Base-by-base conservation (phyloP, 2,888 invertebrate species). In the Daptonema setosum region DNA sequence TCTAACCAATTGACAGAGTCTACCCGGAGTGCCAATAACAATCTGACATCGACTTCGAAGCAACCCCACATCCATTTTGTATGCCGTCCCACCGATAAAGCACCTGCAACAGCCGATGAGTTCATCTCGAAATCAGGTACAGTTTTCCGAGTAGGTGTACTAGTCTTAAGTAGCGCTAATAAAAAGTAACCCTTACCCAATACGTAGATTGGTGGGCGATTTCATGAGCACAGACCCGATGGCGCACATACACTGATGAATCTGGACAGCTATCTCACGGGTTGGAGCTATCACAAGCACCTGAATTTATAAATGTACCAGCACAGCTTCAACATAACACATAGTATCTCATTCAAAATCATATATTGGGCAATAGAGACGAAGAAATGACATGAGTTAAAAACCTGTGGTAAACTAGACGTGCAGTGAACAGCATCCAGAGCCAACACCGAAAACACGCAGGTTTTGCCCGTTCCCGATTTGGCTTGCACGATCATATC, bases 391-490 rank as follows among this genome's bases (percentile, higher is more conserved):
- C n/a, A n/a, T n/a, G n/a, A n/a, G n/a, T n/a, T n/a, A n/a, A n/a
- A n/a, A 14, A n/a, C 45, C n/a, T 45, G 45, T 3, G 45, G 45
- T 22, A n/a, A 45, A n/a, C 3, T 8, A n/a, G 14, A n/a, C n/a
- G 45, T 3, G 5, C 78, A 61, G 56, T 80, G 74, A 22, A 87
- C 66, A 67, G 79, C 79, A 70, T 93, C 86, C 60, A 95, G 74
- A 41, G 87, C 81, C 57, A 87, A 78, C 1, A 86, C 77, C 30
- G 82, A 77, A 74, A 91, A 95, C 1, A 95, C 91, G 61, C 85
- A 80, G 0, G 95, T 95, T 76, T 97, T 97, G 25, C 95, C 95
- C 11, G 95, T 97, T 14, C 97, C 95, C 22, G 93, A 87, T 73
- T 97, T 97, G 0, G 95, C 87, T 74, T 91, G 86, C 1, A 95